Base-by-base conservation (phyloP, 2,888 invertebrate genomes). In the Tachina fera region DNA sequence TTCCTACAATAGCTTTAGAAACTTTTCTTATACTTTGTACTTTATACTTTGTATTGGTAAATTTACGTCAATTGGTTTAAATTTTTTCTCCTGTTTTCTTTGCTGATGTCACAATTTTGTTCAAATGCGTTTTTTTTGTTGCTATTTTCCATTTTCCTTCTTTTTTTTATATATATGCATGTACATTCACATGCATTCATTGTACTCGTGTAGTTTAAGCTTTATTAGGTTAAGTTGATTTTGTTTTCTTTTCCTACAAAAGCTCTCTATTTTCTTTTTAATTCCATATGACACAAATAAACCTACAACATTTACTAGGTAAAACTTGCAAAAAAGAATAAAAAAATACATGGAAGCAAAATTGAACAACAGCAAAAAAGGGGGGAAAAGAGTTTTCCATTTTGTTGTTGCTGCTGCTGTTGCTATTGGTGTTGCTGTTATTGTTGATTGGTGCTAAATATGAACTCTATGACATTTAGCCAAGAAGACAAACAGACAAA, bases 401-500 rank as follows among this genome's bases (percentile, higher is more conserved):
- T 9, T 58, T 41, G 10, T 43, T 67, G 67, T 49, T 68, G 60
- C 9, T 49, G 9, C n/a, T 43, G 45, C 47, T 56, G 49, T 60
- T 43, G 41, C 41, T 53, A 31, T 61, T 79, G 39, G 9, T 56
- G 31, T 60, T 41, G 39, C n/a, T 56, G 14, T 77, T 68, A 9
- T 51, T 22, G 63, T 51, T 47, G 63, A 51, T 78, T 63, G 77
- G 83, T 78, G 78, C 72, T 83, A 78, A 78, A 72, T 78, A 67
- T 83, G 67, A 83, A 83, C 83, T 72, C 72, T 78, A 11, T 83
- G 83, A 83, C 83, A 83, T 83, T 83, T 83, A 83, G 45, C 63
- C 51, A 83, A 78, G 14, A 16, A 75, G 45, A 56, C 47, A 72
- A 56, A 19, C 68, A 9, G 16, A n/a, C n/a, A n/a, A n/a, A n/a